These are phyloP conservation scores for Pomatostomus ruficeps DNA, from an alignment of 2,113 vertebrate species.

Conservation along the genomic window DNA sequence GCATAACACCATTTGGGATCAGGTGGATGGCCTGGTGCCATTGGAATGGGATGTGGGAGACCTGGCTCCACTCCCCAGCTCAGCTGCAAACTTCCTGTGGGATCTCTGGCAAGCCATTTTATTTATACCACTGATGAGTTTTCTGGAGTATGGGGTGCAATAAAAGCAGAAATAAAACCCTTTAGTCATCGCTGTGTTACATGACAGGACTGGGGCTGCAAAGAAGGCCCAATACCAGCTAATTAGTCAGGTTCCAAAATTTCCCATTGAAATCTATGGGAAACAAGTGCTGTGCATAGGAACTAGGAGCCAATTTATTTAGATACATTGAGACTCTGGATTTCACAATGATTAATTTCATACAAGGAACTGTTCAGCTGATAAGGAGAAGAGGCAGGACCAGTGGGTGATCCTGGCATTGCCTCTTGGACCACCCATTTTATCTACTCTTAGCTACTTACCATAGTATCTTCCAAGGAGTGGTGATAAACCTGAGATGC, in stretches of 20 bases:
- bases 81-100: neutral
- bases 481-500: neutral
- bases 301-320: neutral
- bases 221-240: neutral
- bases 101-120: neutral
- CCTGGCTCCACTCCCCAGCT: neutral
- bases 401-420: neutral
- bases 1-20: neutral
- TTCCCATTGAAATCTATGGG: neutral
- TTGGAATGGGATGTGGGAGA: neutral
- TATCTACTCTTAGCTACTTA: neutral
- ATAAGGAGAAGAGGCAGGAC: neutral
- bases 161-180: conserved; percentile 9
- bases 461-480: neutral
- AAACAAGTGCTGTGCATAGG: neutral
- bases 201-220: neutral
- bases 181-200: neutral
- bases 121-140: neutral
- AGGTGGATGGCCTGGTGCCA: conserved; percentile 28
- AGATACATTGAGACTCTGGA: neutral
- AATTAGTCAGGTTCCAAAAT: neutral
- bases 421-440: neutral
- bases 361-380: neutral
- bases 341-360: neutral
- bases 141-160: neutral